These are phyloP conservation scores for Drosophila elegans DNA, from an alignment of 1,140 invertebrate genomes.

Conservation along the genomic window DNA sequence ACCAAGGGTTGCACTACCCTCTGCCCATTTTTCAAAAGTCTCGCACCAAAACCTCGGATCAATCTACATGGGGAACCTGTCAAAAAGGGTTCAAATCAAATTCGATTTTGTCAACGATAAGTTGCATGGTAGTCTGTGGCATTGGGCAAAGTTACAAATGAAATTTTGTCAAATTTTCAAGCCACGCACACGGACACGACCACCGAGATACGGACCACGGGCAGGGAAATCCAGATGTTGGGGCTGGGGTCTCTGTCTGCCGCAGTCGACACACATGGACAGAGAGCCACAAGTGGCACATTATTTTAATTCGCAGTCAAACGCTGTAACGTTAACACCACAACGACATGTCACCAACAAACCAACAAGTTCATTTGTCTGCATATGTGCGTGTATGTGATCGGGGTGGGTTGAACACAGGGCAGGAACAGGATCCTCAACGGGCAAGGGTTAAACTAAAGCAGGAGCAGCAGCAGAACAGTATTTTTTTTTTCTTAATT, in stretches of 20 bases:
- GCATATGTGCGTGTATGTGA: conserved; percentile 12
- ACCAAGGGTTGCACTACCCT: conserved; percentile 25
- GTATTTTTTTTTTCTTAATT: no score
- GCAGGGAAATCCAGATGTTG: background rate
- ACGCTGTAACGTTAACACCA: conserved; percentile 76
- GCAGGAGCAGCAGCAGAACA: no score
- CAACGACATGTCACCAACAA: conserved; percentile 59
- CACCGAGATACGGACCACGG: background rate
- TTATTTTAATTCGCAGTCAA: conserved; percentile 84
- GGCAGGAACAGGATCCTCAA: conserved; percentile 3
- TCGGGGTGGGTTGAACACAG: conserved; percentile 15
- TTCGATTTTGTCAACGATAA: conserved; percentile 72
- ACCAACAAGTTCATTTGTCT: conserved; percentile 39
- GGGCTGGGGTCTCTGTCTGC: conserved; percentile 1
- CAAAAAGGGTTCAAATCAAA: conserved; percentile 77
- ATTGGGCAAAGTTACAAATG: conserved; percentile 52
- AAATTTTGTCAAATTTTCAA: conserved; percentile 65
- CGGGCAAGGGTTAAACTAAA: background rate
- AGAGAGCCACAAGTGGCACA: conserved; percentile 83
- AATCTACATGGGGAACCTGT: conserved; percentile 28
- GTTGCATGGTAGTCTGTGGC: conserved; percentile 9
- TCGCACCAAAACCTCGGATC: conserved; percentile 24
- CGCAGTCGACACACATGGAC: conserved; percentile 32
- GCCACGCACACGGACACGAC: conserved; percentile 11
- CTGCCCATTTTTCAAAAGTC: background rate